Base-by-base conservation (phyloP, 2,113 vertebrate genomes). In the Centropus bengalensis region DNA sequence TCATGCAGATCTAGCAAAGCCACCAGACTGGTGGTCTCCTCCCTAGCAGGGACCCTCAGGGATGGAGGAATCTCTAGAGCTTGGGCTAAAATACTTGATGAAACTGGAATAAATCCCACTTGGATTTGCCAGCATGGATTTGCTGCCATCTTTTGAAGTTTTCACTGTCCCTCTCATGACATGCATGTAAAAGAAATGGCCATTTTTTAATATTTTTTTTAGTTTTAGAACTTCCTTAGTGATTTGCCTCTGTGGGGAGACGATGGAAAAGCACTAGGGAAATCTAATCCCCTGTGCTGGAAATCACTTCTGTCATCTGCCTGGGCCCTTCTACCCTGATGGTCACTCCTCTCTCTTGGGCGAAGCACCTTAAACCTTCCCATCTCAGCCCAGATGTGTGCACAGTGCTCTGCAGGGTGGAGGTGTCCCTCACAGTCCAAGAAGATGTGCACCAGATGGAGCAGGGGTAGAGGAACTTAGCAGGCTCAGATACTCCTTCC, bases 1-100 rank as follows among this genome's bases (percentile, higher is more conserved):
- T 62, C 1, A 6, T 21, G 22, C 0, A 0, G 10, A 30, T 79
- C 40, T 44, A 60, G 40, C 62, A 85, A 32, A 69, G 16, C 22
- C 62, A 69, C 26, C 12, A 58, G 32, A 6, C 6, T 59, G 38
- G 7, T 58, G 55, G 7, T 44, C 38, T 36, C 40, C 12, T 63
- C 10, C 28, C 40, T n/a, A 69, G 38, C 28, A 81, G 15, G 7
- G 42, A 81, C 42, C 9, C 23, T 88, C 3, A 5, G 26, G 47
- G 22, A 45, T 9, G 14, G 33, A 89, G 33, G 60, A 74, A 64
- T 26, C 64, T 80, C 58, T 59, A 75, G n/a, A 77, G 27, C 55
- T 58, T 86, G 30, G 21, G 45, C n/a, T 47, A 75, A 93, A 84
- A 71, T 14, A 27, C 32, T 42, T 63, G n/a, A 58, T 11, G 28